Evolutionary conservation across 2,888 invertebrate genomes (phyloP).

Genomic region (Limenitis camilla): DNA sequence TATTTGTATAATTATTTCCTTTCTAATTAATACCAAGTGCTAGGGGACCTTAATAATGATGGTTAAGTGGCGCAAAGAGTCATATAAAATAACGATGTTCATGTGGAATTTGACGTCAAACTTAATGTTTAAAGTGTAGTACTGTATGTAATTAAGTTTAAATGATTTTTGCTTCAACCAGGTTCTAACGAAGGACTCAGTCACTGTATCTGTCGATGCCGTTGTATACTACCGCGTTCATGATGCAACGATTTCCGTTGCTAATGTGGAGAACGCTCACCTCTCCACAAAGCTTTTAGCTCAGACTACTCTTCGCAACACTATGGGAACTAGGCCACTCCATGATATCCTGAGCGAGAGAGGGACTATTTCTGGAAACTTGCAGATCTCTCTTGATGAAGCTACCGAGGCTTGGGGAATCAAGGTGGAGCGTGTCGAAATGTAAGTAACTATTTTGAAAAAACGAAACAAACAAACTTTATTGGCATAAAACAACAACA

Average conservation of each 20-base stretch:
- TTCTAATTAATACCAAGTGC: no score
- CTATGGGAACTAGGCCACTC: conserved; percentile 95
- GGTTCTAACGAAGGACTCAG: conserved; percentile 97
- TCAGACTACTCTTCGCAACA: conserved; percentile 94
- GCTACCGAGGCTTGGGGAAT: conserved; percentile 96
- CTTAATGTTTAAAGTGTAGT: neutral
- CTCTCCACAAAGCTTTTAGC: conserved; percentile 94
- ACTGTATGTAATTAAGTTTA: neutral
- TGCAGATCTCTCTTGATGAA: conserved; percentile 89
- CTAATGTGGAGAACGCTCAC: conserved; percentile 97
- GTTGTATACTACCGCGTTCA: conserved; percentile 95
- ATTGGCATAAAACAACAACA: no score
- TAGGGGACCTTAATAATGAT: no score
- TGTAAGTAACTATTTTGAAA: conserved; percentile 96
- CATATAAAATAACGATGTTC: no score
- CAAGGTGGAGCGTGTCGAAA: conserved; percentile 96
- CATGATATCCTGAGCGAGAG: conserved; percentile 97
- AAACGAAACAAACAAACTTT: no score
- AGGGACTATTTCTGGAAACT: conserved; percentile 91
- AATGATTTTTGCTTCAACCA: conserved; percentile 48
- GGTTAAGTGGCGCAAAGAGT: no score
- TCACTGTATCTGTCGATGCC: conserved; percentile 98
- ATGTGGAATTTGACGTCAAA: no score
- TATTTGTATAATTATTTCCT: neutral
- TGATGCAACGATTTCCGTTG: conserved; percentile 97